Evolutionary conservation across 2,888 invertebrate species (phyloP).

Genomic region (Sepiola atlantica): DNA sequence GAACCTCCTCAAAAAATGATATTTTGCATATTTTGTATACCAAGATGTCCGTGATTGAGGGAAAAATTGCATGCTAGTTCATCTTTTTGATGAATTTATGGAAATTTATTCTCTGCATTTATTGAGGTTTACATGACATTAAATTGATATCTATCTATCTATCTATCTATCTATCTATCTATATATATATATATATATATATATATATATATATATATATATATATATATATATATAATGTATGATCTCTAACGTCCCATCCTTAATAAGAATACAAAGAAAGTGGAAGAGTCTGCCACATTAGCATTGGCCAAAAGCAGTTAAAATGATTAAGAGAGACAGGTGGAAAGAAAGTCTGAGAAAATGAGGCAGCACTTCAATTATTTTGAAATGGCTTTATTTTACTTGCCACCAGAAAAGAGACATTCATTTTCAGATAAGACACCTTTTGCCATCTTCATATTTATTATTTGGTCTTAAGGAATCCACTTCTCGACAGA

Average conservation of each 20-base stretch:
- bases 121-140: no score
- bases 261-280: neutral
- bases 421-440: no score
- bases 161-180: neutral
- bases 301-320: neutral
- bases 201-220: neutral
- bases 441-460: no score
- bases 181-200: conserved; percentile 15
- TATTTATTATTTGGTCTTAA: no score
- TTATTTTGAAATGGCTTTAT: neutral
- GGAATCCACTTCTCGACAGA: no score
- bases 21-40: no score
- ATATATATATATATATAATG: neutral
- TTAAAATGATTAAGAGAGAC: neutral
- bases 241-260: neutral
- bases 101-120: no score
- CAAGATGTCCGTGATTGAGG: no score
- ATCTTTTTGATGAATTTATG: no score
- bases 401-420: no score
- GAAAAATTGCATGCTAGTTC: no score
- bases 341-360: neutral
- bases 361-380: neutral
- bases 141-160: neutral
- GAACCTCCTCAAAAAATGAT: no score
- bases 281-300: neutral